Base-by-base conservation (phyloP, 2,113 vertebrate genomes). In the Cynocephalus volans region DNA sequence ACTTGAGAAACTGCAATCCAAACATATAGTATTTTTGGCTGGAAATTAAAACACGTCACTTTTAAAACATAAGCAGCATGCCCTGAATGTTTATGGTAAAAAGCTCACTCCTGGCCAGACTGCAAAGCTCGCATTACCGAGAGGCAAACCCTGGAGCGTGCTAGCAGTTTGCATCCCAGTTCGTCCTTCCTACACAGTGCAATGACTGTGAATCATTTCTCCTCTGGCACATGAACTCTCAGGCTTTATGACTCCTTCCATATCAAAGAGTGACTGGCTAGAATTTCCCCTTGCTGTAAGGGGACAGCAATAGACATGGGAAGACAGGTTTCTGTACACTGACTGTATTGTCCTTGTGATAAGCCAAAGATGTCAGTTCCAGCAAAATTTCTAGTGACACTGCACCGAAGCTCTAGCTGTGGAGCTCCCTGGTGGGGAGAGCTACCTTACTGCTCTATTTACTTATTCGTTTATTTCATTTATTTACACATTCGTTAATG, bases 81-180 rank as follows among this genome's bases (percentile, higher is more conserved):
- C 96, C 95, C 97, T 97, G 80, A 98, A 86, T 93, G 90, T 92
- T 97, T 98, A 97, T 98, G 94, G 91, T 95, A 96, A 96, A 98
- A 95, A 97, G 88, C 56, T 91, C 77, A 95, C 92, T 94, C 96
- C 90, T 95, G 95, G 81, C 95, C 97, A 98, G 96, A 96, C 84
- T 97, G 93, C 81, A 97, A 65, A 93, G 50, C 97, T 97, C 93
- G 26, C 67, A 88, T 93, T 93, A 88, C 83, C 11, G 81, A 93
- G 18, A 96, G 91, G 97, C 97, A 97, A 97, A 97, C 95, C 97
- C 97, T 96, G 97, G 96, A 98, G 96, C 97, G 92, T 95, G 96
- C 97, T 97, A 96, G 96, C 98, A 96, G 97, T 96, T 95, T 97
- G 92, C 96, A 90, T 96, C 96, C 98, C 70, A 69, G 97, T 87